These are phyloP conservation scores for Lacanobia oleracea DNA, from an alignment of 2,888 invertebrate species.

Conservation along the genomic window DNA sequence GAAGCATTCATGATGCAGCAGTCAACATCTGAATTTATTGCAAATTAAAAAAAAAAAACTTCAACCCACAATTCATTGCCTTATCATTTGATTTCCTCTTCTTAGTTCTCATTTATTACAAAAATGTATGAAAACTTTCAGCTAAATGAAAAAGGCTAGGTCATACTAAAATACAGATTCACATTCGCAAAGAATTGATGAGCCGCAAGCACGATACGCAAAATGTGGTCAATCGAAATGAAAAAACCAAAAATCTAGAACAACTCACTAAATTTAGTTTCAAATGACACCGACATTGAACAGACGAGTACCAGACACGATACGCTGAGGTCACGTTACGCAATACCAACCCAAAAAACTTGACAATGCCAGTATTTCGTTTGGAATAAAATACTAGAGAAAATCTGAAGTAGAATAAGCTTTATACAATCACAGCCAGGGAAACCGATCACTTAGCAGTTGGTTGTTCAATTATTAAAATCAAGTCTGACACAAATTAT, in stretches of 20 bases:
- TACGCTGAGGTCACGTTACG: conserved; percentile 26
- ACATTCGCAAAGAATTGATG: conserved; percentile 29
- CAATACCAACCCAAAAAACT: conserved; percentile 11
- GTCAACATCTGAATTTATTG: background rate
- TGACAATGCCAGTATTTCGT: background rate
- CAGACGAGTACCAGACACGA: conserved; percentile 49
- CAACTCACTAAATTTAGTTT: conserved; percentile 31
- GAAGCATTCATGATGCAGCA: background rate
- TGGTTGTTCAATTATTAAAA: background rate
- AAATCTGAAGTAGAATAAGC: background rate
- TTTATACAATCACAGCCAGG: background rate
- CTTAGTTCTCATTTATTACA: background rate
- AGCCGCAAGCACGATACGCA: conserved; percentile 42
- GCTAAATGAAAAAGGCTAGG: conserved; percentile 11
- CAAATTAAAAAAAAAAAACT: background rate
- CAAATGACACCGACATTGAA: conserved; percentile 28
- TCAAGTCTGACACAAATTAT: background rate
- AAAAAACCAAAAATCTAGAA: conserved; percentile 41
- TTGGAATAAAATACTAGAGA: conserved; percentile 1
- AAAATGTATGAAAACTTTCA: background rate
- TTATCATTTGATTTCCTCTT: background rate
- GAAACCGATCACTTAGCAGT: background rate
- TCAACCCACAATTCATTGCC: background rate
- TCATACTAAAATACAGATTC: conserved; percentile 3
- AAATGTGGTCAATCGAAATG: conserved; percentile 42